Base-by-base conservation (phyloP, 1,140 invertebrate species). In the Adelges cooleyi region DNA sequence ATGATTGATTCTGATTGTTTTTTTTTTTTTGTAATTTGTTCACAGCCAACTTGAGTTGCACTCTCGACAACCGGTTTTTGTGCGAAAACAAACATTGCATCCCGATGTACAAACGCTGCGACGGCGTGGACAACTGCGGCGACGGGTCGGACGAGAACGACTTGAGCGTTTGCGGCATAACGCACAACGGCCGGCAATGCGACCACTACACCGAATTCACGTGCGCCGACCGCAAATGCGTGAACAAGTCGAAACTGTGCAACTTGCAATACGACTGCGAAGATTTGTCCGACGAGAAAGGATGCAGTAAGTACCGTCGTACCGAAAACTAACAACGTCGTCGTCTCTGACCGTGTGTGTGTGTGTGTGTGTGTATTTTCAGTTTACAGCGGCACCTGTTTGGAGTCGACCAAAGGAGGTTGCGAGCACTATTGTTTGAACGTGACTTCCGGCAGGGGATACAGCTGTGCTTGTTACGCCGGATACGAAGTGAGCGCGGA, bases 61-160 rank as follows among this genome's bases (percentile, higher is more conserved):
- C 90, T 68, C 84, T 85, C 0, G 73, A 85, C 27, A 79, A 83
- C 23, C 78, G 88, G 65, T 94, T 91, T 84, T 87, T 92, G 72
- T 96, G 93, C 73, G 78, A 82, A 40, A 95, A 95, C 74, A 84
- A 89, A 67, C 85, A 86, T 62, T 97, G 94, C 71, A 89, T 96
- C 46, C 84, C 88, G 0, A 80, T 83, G 70, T 94, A 86, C 71
- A 84, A 88, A 67, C 76, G 90, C 15, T 92, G 91, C 74, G 88
- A 95, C 74, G 85, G 87, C 5, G 76, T 87, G 3, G 89, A 95
- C 74, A 90, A 96, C 73, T 97, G 94, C 75, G 89, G 89, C 20
- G 94, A 98, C 74, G 89, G 90, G 38, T 89, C 86, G 1, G 92
- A 95, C 73, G 92, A 95, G 75, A 94, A 94, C 72, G 91, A 92